These are phyloP conservation scores for Erebia epiphron DNA, from an alignment of 2,888 invertebrate genomes.

Conservation along the genomic window DNA sequence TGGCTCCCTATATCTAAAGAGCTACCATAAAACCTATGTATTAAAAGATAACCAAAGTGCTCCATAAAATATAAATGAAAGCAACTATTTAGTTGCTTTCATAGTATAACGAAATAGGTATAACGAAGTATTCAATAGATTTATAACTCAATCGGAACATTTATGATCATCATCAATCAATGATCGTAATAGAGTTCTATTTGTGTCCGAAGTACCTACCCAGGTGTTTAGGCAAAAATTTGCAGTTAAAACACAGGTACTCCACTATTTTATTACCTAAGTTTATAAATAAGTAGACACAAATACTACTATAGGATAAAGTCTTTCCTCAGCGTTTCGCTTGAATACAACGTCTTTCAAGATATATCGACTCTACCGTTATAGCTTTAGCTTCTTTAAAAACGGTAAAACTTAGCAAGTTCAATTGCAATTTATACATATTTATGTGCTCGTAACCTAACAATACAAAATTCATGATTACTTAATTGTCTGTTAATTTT, in stretches of 20 bases:
- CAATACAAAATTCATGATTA: too few relatives aligned
- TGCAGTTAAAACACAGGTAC: background rate
- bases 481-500: too few relatives aligned
- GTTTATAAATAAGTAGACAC: conserved; percentile 20
- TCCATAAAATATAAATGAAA: background rate
- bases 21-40: background rate
- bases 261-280: conserved; percentile 3
- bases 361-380: conserved; percentile 52
- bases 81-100: too few relatives aligned
- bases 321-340: background rate
- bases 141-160: conserved; percentile 11
- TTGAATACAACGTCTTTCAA: background rate
- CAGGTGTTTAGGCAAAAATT: conserved; percentile 44
- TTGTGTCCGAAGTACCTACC: conserved; percentile 40
- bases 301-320: conserved; percentile 6
- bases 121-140: conserved; percentile 22
- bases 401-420: conserved; percentile 56
- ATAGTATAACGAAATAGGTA: too few relatives aligned
- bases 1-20: too few relatives aligned
- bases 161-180: conserved; percentile 23
- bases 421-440: background rate
- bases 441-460: background rate
- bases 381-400: conserved; percentile 48
- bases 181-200: conserved; percentile 26
- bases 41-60: background rate